Conservation (phyloP, 2,888 invertebrate species). For the Idaea biselata region DNA sequence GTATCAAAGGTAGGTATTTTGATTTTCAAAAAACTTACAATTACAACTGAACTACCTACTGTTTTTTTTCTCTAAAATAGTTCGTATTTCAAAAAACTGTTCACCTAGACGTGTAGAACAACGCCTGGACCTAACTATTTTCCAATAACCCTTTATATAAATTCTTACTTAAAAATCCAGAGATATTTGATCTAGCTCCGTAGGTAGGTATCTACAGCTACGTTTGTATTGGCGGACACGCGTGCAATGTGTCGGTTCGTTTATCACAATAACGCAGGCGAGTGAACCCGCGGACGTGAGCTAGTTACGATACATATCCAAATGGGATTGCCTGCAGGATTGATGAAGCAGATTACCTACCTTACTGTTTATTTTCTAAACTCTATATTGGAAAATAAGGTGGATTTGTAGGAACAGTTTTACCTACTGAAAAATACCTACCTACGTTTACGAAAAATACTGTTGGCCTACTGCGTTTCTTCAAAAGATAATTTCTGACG, state of each 20-base stretch:
- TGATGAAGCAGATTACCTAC: conserved; percentile 9
- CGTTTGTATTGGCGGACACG: conserved; percentile 15
- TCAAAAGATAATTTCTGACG: no score
- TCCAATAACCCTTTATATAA: no score
- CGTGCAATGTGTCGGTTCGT: conserved; percentile 23
- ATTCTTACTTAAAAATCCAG: no score
- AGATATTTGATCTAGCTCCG: no score
- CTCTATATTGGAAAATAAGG: background rate
- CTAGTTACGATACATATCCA: conserved; percentile 6
- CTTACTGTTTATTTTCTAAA: conserved; percentile 4
- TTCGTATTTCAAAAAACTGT: no score
- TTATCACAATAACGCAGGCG: conserved; percentile 16
- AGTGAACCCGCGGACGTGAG: conserved; percentile 8
- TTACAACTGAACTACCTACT: no score
- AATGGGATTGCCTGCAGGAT: conserved; percentile 3
- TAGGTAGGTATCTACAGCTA: background rate
- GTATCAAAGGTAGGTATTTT: no score
- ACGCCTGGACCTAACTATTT: no score
- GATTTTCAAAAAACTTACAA: no score
- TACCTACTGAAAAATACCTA: background rate
- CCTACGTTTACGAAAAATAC: background rate
- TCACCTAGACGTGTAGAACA: no score
- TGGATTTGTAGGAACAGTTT: background rate
- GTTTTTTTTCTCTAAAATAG: no score
- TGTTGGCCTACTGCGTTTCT: no score